phyloP scores from a whole-genome alignment of 2,888 invertebrate species.

The Drosophila quinaria region DNA sequence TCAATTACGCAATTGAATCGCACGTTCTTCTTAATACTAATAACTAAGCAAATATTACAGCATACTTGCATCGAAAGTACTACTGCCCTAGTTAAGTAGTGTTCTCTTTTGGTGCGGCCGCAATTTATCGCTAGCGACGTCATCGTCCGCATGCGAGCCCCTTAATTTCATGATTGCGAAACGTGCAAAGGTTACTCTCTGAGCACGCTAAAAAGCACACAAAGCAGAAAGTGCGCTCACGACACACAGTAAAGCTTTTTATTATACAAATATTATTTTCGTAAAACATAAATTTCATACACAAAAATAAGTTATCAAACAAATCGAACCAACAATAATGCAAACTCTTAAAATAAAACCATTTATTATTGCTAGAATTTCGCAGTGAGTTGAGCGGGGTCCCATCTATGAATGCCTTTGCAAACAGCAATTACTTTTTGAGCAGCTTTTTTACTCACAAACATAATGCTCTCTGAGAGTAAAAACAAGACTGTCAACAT shows the following conservation, averaged over 20 bases:
- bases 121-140: conserved; percentile 49
- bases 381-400: background rate
- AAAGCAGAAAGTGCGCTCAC: conserved; percentile 20
- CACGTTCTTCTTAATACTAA: conserved; percentile 21
- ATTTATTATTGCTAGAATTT: background rate
- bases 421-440: background rate
- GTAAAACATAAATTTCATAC: no score
- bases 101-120: conserved; percentile 42
- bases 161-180: conserved; percentile 35
- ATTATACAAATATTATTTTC: background rate
- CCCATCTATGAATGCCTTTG: background rate
- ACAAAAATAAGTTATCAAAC: background rate
- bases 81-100: conserved; percentile 48
- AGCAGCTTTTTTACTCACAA: conserved; percentile 8
- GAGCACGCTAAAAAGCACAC: background rate
- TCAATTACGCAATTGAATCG: conserved; percentile 55
- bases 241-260: background rate
- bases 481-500: conserved; percentile 24
- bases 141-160: conserved; percentile 51
- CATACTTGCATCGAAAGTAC: conserved; percentile 4
- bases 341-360: background rate
- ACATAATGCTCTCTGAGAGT: conserved; percentile 38
- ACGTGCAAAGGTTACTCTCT: conserved; percentile 37
- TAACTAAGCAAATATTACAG: conserved; percentile 45
- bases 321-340: background rate